Base-by-base conservation (phyloP, 2,888 invertebrate genomes). In the Adineta ricciae region DNA sequence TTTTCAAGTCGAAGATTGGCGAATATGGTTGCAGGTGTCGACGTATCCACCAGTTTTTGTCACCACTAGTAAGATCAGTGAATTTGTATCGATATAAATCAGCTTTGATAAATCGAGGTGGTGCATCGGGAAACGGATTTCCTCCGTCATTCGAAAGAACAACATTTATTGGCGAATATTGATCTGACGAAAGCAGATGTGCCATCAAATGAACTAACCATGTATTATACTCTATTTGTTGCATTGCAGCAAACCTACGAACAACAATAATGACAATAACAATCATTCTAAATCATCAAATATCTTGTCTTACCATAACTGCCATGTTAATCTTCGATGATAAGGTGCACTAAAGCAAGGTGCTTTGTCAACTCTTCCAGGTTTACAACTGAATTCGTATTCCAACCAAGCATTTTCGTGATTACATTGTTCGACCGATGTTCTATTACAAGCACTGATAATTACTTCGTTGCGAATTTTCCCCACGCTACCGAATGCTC, bases 311-410 rank as follows among this genome's bases (percentile, higher is more conserved):
- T 49, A 91, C 91, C 91, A 91, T 89, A 91, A 89, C 21, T 91
- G 88, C 91, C 91, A 91, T 87, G 91, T 91, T 8, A 91, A 88
- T 52, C 91, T 87, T 87, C 91, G 91, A 87, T 91, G 91, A 87
- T 91, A 91, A 7, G 91, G 91, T 38, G 91, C 90, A 78, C 91
- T 90, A 24, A 90, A 49, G 87, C 91, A 91, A 36, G 91, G 91
- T 24, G 88, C 86, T 27, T 89, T 87, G 8, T 87, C 88, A 3
- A 89, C 87, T 85, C 88, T 88, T 3, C 91, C 91, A n/a, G 91
- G 91, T 87, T 91, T 91, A 87, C 91, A 91, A 85, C 91, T 90
- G 87, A 91, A 91, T 86, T 91, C 90, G 87, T 91, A 91, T 86
- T 91, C 91, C 84, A 88, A 84, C 91, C 91, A 91, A 50, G 87